Percentiles rank a stretch among this genome's conserved stretches.
Conservation (phyloP, 2,888 invertebrate genomes). For the Nephrotoma appendiculata region DNA sequence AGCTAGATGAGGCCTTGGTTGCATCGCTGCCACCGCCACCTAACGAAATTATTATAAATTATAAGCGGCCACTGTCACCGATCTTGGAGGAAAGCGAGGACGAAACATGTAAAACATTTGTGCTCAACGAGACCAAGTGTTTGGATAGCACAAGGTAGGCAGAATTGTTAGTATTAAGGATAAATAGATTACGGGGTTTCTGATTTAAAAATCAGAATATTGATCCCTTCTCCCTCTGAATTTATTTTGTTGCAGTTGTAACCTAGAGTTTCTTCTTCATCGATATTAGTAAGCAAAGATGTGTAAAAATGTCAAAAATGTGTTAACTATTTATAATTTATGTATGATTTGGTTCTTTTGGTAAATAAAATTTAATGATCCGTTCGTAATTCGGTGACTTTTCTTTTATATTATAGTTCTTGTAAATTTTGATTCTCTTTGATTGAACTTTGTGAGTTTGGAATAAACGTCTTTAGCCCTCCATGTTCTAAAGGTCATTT, state of each 20-base stretch:
- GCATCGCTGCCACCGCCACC: constrained; percentile 7
- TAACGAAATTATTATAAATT: constrained; percentile 17
- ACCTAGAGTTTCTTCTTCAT: background rate
- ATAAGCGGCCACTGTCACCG: constrained; percentile 17
- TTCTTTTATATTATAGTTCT: background rate
- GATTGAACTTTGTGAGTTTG: too few species aligned
- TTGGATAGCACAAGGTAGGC: constrained; percentile 17
- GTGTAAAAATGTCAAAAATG: background rate
- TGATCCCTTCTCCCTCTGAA: background rate
- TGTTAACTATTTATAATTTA: background rate
- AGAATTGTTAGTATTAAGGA: background rate
- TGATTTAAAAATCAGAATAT: background rate
- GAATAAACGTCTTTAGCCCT: too few species aligned
- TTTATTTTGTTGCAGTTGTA: background rate
- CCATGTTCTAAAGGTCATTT: too few species aligned
- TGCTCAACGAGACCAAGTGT: constrained; percentile 16
- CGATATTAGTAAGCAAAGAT: background rate
- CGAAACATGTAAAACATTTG: constrained; percentile 17
- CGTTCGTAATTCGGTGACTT: background rate
- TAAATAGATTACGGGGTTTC: background rate
- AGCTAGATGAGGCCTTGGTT: constrained; percentile 6
- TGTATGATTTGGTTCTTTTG: background rate
- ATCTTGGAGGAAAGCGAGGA: constrained; percentile 19
- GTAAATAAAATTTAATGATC: background rate
- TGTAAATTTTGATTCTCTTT: background rate